These are phyloP conservation scores for Nebria ingens DNA, from an alignment of 1,140 invertebrate genomes.

Conservation along the genomic window DNA sequence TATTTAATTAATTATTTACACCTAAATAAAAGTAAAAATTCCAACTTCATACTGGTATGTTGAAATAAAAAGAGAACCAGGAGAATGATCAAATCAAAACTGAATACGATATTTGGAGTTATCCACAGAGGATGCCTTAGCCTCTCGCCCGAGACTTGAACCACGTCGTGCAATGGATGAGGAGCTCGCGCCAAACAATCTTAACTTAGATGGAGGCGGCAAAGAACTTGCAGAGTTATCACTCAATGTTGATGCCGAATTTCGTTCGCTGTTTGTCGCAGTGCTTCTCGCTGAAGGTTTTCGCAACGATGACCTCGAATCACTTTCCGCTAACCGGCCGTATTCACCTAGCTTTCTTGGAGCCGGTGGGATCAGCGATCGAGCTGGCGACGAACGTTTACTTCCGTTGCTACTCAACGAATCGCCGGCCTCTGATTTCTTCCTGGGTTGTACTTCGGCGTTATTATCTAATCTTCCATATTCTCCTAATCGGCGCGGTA, in stretches of 20 bases:
- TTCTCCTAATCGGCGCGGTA: conserved; percentile 43
- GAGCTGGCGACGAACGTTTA: conserved; percentile 39
- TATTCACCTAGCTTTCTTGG: conserved; percentile 45
- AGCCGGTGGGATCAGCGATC: conserved; percentile 50
- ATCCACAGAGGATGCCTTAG: conserved; percentile 37
- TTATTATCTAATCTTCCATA: conserved; percentile 36
- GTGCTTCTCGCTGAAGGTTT: conserved; percentile 34
- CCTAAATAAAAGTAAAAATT: no score
- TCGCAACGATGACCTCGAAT: conserved; percentile 32
- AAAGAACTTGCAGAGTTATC: conserved; percentile 45
- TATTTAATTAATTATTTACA: neutral
- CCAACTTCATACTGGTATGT: no score
- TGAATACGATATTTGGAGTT: conserved; percentile 57
- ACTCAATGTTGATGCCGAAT: conserved; percentile 43
- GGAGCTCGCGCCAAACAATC: conserved; percentile 38
- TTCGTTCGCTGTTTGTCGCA: conserved; percentile 39
- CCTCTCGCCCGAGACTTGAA: conserved; percentile 43
- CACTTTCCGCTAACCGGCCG: conserved; percentile 44
- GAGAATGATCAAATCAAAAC: conserved; percentile 37
- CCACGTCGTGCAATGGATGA: conserved; percentile 34
- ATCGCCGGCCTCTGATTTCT: conserved; percentile 30
- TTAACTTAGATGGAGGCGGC: conserved; percentile 47
- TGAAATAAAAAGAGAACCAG: no score
- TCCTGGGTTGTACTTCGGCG: conserved; percentile 23
- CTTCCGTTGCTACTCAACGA: conserved; percentile 32